These are phyloP conservation scores for Pteria penguin DNA, from an alignment of 2,888 invertebrate species.

Conservation along the genomic window DNA sequence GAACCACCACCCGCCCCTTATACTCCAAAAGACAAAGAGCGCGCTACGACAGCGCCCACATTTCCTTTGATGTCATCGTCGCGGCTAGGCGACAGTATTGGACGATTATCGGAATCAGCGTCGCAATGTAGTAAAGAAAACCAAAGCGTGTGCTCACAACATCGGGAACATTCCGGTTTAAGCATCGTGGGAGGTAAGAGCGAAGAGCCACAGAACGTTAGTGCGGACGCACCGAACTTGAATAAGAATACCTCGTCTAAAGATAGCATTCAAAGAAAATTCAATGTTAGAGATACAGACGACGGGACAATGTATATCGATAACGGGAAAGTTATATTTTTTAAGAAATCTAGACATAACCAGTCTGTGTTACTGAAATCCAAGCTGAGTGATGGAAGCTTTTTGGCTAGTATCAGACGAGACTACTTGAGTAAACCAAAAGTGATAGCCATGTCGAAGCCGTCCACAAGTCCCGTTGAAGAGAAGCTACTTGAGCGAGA, in stretches of 20 bases:
- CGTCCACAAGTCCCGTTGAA: conserved; percentile 11
- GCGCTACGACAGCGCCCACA: conserved; percentile 16
- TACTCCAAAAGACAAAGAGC: conserved; percentile 4
- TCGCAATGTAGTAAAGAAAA: conserved; percentile 15
- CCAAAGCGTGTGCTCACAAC: background rate
- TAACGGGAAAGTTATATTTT: conserved; percentile 62
- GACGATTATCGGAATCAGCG: background rate
- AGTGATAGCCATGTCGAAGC: conserved; percentile 40
- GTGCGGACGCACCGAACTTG: background rate
- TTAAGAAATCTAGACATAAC: conserved; percentile 59
- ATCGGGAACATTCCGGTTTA: background rate
- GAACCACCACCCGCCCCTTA: conserved; percentile 44
- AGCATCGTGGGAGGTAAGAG: background rate
- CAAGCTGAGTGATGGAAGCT: conserved; percentile 54
- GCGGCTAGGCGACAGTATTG: background rate
- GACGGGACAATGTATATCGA: conserved; percentile 62
- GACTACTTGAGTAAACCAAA: conserved; percentile 64
- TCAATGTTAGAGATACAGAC: conserved; percentile 51
- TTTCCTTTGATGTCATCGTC: conserved; percentile 2
- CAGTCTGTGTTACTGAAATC: conserved; percentile 52
- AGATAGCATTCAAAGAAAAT: conserved; percentile 50
- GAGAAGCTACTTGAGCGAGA: conserved; percentile 54
- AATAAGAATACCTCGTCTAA: background rate
- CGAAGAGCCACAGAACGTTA: background rate
- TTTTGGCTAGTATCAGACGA: conserved; percentile 60